Conservation (phyloP, 2,888 invertebrate species). For the Petrophora chlorosata region DNA sequence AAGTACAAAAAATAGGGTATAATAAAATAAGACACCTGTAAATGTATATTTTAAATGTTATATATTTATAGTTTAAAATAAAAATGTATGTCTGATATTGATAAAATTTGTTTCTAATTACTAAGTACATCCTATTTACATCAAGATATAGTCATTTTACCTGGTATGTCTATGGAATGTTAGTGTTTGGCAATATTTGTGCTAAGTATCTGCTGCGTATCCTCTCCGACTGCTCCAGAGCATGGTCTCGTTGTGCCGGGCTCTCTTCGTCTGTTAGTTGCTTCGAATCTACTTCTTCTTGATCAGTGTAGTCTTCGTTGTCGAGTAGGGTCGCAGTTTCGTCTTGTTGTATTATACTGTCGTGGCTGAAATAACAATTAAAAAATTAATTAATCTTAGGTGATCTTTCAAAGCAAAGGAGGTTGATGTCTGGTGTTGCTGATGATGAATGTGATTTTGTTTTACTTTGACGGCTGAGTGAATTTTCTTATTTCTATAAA, state of each 20-base stretch:
- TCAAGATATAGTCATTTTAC: slow-evolving; percentile 48
- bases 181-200: slow-evolving; percentile 73
- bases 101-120: slow-evolving; percentile 28
- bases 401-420: too few species aligned
- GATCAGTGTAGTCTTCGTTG: slow-evolving; percentile 63
- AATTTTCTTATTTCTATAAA: too few species aligned
- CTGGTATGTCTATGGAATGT: slow-evolving; percentile 59
- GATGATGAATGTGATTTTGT: too few species aligned
- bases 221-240: slow-evolving; percentile 68
- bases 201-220: slow-evolving; percentile 77
- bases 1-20: slow-evolving; percentile 1
- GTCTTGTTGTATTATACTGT: slow-evolving; percentile 43
- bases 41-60: slow-evolving; percentile 14
- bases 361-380: slow-evolving; percentile 36
- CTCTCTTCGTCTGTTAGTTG: slow-evolving; percentile 42
- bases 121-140: slow-evolving; percentile 36
- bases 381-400: not conserved
- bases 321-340: slow-evolving; percentile 71
- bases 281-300: slow-evolving; percentile 62
- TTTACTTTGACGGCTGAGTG: too few species aligned
- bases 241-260: slow-evolving; percentile 47
- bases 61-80: slow-evolving; percentile 28
- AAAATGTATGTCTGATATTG: slow-evolving; percentile 26
- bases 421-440: too few species aligned
- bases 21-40: slow-evolving; percentile 10